These are phyloP conservation scores for Emys orbicularis DNA, from an alignment of 2,797 vertebrate species.

Conservation along the genomic window DNA sequence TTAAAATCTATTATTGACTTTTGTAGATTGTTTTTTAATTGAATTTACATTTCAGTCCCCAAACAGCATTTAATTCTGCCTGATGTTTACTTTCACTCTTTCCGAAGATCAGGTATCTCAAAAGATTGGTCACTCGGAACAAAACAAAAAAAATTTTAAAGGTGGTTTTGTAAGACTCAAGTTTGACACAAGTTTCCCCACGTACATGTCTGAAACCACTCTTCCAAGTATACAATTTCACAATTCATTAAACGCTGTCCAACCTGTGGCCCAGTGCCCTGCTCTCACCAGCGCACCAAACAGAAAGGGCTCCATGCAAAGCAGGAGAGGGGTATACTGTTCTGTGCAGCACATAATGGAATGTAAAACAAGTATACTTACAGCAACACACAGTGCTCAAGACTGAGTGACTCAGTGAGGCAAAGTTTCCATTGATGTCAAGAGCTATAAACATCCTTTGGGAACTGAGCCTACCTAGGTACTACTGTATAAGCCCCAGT, in stretches of 20 bases:
- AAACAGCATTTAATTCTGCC: background rate
- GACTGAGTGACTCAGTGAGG: background rate
- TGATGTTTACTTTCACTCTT: background rate
- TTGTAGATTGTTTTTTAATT: background rate
- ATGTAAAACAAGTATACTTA: background rate
- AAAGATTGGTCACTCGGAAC: background rate
- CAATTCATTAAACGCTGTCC: background rate
- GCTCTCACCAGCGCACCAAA: background rate
- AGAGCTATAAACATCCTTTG: background rate
- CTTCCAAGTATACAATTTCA: background rate
- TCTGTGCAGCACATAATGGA: background rate
- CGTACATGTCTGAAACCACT: background rate
- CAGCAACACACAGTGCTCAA: background rate
- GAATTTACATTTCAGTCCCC: background rate
- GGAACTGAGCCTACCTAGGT: background rate
- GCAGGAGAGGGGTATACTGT: background rate
- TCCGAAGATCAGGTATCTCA: rapidly evolving
- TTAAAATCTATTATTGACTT: background rate
- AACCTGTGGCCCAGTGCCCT: background rate
- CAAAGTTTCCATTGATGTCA: background rate
- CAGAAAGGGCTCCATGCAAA: background rate
- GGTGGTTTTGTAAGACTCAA: background rate
- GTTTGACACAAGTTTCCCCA: background rate
- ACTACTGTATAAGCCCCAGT: background rate
- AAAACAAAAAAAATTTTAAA: background rate